Conservation (phyloP, 2,113 vertebrate genomes). For the Platysteira castanea region DNA sequence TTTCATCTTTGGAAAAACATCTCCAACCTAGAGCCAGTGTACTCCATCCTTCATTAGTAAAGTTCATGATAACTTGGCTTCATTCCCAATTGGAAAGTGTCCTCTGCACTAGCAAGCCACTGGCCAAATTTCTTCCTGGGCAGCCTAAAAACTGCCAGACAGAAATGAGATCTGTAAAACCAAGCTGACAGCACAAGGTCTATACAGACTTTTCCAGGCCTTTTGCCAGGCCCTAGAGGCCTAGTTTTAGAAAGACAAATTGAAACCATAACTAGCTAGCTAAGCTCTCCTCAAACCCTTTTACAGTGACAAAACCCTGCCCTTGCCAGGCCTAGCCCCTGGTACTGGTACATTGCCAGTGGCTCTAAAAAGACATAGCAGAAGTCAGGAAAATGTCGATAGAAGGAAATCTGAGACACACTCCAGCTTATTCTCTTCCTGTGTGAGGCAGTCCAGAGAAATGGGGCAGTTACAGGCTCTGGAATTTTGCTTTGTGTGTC, state of each 20-base stretch:
- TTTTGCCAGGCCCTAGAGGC: conserved; percentile 38
- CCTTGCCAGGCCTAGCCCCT: neutral
- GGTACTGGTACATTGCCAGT: neutral
- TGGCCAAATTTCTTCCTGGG: conserved; percentile 29
- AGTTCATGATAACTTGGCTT: neutral
- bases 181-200: neutral
- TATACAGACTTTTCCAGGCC: conserved; percentile 46
- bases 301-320: neutral
- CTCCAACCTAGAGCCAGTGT: neutral
- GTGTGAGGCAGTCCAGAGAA: neutral
- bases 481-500: neutral
- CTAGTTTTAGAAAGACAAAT: conserved; percentile 51
- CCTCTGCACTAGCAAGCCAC: neutral
- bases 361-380: neutral
- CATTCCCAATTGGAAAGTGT: neutral
- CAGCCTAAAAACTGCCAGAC: conserved; percentile 33
- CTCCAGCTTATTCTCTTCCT: neutral
- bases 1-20: conserved; percentile 1
- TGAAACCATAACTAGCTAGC: conserved; percentile 15
- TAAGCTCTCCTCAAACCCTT: neutral
- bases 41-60: neutral
- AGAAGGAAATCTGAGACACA: neutral
- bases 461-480: neutral
- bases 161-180: conserved; percentile 43
- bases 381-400: neutral